phyloP scores from a whole-genome alignment of 2,797 vertebrate genomes.

The Cuculus canorus region DNA sequence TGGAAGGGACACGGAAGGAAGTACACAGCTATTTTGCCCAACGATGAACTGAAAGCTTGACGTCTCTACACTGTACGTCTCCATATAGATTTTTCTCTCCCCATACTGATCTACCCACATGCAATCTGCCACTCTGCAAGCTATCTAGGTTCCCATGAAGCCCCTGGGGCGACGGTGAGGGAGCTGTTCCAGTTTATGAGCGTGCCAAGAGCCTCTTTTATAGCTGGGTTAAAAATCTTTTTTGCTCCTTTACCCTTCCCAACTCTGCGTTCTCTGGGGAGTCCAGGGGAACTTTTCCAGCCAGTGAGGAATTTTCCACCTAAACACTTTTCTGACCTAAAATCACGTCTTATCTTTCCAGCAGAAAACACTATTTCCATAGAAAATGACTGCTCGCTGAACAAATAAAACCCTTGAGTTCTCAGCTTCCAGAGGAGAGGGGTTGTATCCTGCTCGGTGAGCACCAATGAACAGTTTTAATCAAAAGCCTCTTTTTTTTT shows the following conservation, averaged over 20 bases:
- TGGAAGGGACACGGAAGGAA: not conserved
- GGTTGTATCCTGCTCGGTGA: not conserved
- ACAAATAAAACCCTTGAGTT: not conserved
- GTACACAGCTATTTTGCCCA: not conserved
- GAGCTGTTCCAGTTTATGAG: not conserved
- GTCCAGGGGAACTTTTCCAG: slow-evolving; percentile 3
- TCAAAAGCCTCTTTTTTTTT: not conserved
- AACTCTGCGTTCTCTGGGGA: not conserved
- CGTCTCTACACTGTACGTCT: not conserved
- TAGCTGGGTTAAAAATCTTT: not conserved
- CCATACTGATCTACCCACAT: slow-evolving; percentile 41
- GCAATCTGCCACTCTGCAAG: slow-evolving; percentile 30
- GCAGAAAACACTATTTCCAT: not conserved
- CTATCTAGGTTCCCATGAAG: not conserved
- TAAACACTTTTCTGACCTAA: slow-evolving; percentile 37
- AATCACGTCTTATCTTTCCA: slow-evolving; percentile 31
- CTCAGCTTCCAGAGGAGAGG: not conserved
- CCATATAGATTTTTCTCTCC: not conserved
- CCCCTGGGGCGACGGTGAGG: not conserved
- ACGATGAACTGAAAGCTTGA: not conserved
- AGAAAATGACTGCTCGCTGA: not conserved
- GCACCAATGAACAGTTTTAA: not conserved
- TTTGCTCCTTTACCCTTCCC: not conserved
- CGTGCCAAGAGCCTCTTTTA: not conserved
- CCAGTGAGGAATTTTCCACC: slow-evolving; percentile 49